phyloP scores from a whole-genome alignment of 37 sponge, comb jelly and placozoan genomes.

The Bolinopsis microptera region DNA sequence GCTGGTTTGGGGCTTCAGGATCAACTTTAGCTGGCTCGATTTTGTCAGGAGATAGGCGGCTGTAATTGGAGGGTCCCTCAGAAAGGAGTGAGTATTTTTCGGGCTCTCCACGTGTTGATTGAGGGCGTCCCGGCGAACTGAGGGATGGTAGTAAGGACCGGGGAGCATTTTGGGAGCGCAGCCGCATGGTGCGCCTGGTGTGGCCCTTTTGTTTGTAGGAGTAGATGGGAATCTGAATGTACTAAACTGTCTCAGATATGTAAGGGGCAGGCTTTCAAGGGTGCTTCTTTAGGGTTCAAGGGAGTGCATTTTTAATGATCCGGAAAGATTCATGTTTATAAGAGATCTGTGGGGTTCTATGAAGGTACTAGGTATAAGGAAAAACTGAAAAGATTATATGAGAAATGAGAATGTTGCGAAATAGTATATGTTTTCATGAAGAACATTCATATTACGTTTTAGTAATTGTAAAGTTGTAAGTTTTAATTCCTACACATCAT shows the following conservation, averaged over 20 bases:
- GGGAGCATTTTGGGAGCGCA: background rate
- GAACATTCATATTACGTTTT: too few relatives aligned
- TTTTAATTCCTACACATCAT: too few relatives aligned
- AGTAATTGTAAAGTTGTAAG: too few relatives aligned
- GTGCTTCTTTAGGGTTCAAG: background rate
- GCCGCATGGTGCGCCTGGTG: background rate
- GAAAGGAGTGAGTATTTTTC: constrained; percentile 53
- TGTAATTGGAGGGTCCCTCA: constrained; percentile 16
- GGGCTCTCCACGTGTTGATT: constrained; percentile 51
- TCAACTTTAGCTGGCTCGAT: background rate
- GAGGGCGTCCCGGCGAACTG: constrained; percentile 29
- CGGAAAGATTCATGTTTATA: too few relatives aligned
- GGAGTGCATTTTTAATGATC: too few relatives aligned
- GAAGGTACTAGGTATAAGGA: too few relatives aligned
- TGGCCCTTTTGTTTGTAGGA: constrained; percentile 32
- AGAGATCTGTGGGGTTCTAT: background rate
- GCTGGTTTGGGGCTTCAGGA: background rate
- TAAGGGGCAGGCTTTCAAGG: background rate
- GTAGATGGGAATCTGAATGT: constrained; percentile 46
- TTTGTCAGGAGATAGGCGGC: background rate
- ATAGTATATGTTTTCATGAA: too few relatives aligned
- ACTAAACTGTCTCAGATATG: background rate
- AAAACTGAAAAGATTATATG: too few relatives aligned
- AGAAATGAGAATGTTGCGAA: too few relatives aligned
- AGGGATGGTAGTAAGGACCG: constrained; percentile 43